Conservation (phyloP, 2,113 vertebrate genomes). For the Manacus vitellinus region DNA sequence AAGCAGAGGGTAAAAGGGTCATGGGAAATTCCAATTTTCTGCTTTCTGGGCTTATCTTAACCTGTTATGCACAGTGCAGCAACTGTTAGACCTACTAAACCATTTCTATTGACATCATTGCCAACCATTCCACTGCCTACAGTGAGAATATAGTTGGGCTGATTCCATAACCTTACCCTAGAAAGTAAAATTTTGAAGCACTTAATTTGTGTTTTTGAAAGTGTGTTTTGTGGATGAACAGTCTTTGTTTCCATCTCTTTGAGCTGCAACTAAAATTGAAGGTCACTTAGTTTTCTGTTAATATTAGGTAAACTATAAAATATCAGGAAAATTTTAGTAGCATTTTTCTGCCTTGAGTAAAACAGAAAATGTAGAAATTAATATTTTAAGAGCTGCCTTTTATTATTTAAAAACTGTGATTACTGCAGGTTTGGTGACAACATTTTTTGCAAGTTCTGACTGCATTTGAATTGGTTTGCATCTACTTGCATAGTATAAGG, state of each 20-base stretch:
- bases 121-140: neutral
- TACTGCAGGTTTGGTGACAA: neutral
- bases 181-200: neutral
- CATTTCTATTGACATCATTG: neutral
- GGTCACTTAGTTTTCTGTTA: neutral
- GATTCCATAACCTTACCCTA: neutral
- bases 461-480: neutral
- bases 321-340: neutral
- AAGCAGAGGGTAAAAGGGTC: neutral
- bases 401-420: neutral
- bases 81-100: neutral
- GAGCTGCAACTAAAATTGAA: neutral
- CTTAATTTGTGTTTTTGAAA: neutral
- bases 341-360: neutral
- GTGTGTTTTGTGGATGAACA: neutral
- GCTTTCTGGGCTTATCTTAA: neutral
- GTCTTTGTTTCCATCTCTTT: neutral
- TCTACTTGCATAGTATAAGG: neutral
- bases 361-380: neutral
- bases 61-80: neutral
- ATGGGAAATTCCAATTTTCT: neutral
- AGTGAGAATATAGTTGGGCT: neutral
- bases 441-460: neutral
- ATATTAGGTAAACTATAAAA: neutral
- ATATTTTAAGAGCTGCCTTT: neutral